These are phyloP conservation scores for Ormyrus rosae DNA, from an alignment of 2,888 invertebrate genomes.

Conservation along the genomic window DNA sequence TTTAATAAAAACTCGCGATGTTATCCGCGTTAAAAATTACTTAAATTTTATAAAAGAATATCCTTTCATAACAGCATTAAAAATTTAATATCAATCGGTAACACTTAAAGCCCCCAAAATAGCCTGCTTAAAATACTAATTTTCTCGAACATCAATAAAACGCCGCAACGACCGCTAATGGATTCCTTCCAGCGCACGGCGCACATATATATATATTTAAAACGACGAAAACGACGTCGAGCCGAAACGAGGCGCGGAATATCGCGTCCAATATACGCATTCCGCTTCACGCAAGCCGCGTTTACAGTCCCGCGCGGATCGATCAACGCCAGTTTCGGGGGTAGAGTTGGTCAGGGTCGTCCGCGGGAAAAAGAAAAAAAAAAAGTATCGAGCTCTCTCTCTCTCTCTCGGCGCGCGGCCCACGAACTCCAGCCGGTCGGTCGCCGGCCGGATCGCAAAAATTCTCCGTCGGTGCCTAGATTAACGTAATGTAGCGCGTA, in stretches of 20 bases:
- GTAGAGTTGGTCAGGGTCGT: slow-evolving; percentile 61
- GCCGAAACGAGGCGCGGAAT: neutral
- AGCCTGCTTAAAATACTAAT: too few relatives aligned
- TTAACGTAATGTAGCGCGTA: slow-evolving; percentile 31
- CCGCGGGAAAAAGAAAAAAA: slow-evolving; percentile 39
- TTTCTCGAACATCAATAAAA: too few relatives aligned
- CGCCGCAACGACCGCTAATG: too few relatives aligned
- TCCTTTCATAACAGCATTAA: too few relatives aligned
- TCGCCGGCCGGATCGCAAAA: slow-evolving; percentile 30
- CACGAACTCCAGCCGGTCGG: slow-evolving; percentile 9
- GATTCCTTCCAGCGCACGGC: too few relatives aligned
- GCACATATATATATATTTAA: neutral
- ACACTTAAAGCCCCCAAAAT: too few relatives aligned
- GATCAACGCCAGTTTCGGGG: slow-evolving; percentile 52
- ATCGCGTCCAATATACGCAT: slow-evolving; percentile 19
- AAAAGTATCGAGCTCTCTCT: slow-evolving; percentile 50
- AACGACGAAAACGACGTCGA: neutral
- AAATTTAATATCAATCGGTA: too few relatives aligned
- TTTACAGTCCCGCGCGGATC: slow-evolving; percentile 24
- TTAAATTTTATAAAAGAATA: too few relatives aligned
- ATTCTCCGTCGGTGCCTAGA: slow-evolving; percentile 10
- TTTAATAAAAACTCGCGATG: too few relatives aligned
- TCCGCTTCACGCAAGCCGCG: neutral
- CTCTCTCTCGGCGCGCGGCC: neutral
- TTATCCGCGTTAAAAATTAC: too few relatives aligned